A percentile compares a stretch with the other conserved stretches of the same genome.
Conservation (phyloP, 2,888 invertebrate genomes). For the Macrosiphum euphorbiae region DNA sequence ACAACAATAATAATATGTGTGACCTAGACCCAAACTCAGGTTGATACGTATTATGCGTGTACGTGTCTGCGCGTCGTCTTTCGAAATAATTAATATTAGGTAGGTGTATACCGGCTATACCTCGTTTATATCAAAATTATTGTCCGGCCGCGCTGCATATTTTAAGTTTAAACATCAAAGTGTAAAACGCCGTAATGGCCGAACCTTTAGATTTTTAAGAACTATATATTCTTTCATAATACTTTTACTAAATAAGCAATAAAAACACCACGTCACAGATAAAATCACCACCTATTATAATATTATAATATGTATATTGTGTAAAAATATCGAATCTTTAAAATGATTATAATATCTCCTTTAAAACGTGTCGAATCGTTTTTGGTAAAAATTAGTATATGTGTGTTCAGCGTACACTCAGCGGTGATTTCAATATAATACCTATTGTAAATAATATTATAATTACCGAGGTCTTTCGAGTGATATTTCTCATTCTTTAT, state of each 20-base stretch:
- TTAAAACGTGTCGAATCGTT: background rate
- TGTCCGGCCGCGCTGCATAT: background rate
- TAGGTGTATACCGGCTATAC: background rate
- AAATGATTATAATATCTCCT: background rate
- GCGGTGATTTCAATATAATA: background rate
- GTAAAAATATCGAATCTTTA: background rate
- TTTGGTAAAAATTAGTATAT: background rate
- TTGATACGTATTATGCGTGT: background rate
- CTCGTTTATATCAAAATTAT: background rate
- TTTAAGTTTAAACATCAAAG: background rate
- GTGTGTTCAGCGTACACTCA: background rate
- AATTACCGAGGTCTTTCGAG: background rate
- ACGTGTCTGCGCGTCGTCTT: conserved; percentile 18
- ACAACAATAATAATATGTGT: background rate
- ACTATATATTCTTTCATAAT: background rate
- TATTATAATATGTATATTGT: background rate
- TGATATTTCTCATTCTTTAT: background rate
- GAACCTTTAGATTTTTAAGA: background rate
- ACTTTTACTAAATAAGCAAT: background rate
- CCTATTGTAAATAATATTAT: background rate
- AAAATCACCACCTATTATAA: background rate
- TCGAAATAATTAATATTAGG: background rate
- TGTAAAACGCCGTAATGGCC: background rate
- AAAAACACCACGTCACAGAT: background rate
- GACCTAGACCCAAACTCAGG: conserved; percentile 42